phyloP scores from a whole-genome alignment of 2,888 invertebrate genomes.

The Parnassius smintheus region DNA sequence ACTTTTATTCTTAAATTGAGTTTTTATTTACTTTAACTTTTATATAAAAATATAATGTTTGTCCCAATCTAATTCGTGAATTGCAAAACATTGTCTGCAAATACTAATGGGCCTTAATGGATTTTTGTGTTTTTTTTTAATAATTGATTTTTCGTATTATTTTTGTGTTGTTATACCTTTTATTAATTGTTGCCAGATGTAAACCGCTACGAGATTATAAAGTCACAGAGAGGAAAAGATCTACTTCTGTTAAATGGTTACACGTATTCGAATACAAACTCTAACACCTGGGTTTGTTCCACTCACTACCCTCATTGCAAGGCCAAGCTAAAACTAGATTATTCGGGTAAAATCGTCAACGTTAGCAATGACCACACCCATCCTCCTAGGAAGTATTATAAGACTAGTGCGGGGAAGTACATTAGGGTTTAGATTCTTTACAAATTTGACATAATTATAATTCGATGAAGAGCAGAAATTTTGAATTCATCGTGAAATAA shows the following conservation, averaged over 20 bases:
- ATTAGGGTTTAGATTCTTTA: too few species aligned
- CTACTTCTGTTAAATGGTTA: slow-evolving; percentile 42
- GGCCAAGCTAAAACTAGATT: slow-evolving; percentile 39
- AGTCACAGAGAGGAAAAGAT: slow-evolving; percentile 43
- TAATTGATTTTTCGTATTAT: neutral
- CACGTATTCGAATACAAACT: slow-evolving; percentile 37
- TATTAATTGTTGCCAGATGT: slow-evolving; percentile 2
- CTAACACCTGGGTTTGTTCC: slow-evolving; percentile 47
- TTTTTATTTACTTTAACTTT: too few species aligned
- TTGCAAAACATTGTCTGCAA: too few species aligned
- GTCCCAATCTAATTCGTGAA: too few species aligned
- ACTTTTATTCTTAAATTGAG: too few species aligned
- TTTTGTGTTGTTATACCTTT: neutral
- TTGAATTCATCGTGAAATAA: too few species aligned
- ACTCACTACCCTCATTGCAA: slow-evolving; percentile 40
- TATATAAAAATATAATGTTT: too few species aligned
- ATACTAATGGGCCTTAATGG: too few species aligned
- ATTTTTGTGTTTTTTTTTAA: too few species aligned
- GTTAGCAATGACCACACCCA: slow-evolving; percentile 40
- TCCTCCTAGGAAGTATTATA: slow-evolving; percentile 35
- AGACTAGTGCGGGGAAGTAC: slow-evolving; percentile 18
- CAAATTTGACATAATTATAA: too few species aligned
- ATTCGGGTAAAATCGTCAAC: slow-evolving; percentile 33
- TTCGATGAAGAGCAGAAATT: too few species aligned
- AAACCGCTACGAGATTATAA: slow-evolving; percentile 30